Evolutionary conservation across 2,113 vertebrate genomes (phyloP), one percentile per base, ranked within the genome.

Genomic region (Pelvicachromis taeniatus): DNA sequence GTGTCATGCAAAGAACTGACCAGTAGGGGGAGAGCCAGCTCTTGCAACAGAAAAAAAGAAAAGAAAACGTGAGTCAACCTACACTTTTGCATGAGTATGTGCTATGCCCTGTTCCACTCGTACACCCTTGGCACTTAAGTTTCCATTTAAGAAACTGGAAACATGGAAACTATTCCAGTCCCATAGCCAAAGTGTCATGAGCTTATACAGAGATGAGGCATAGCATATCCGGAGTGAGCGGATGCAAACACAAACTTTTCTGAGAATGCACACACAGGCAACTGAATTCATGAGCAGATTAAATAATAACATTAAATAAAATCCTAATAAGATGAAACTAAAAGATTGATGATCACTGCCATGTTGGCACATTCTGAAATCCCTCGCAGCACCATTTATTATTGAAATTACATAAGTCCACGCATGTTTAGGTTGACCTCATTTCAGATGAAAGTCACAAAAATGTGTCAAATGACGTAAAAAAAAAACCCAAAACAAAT

Each of bases 1-100:
- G 88, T 92, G 91, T 86, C 50, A 75, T 26, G 52, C 86, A 85
- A 85, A 65, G 42, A 70, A 87, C 79, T 88, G 82, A 85, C 93
- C 92, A 94, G 84, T 89, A 90, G 91, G 87, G 91, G 93, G 89
- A 91, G 93, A 92, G 80, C 91, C 92, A 92, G 88, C 84, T 88
- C 92, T 92, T 89, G 88, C 26, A 63, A 11, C 55, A 77, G 73
- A 26, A 42, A 21, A 77, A 68, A 17, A 53, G 14, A 3, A 50
- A 77, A 9, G 7, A 19, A 19, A 68, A 86, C 59, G 40, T 83
- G 78, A 89, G 56, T 82, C 45, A 70, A 82, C 52, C 77, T 78
- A 81, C 45, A 87, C 45, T 77, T 78, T 70, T 58, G 58, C 61
- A 89, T 21, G 65, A 73, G 48, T 58, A 75, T 86, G 59, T 52